Percentiles rank a stretch among this genome's conserved stretches.
phyloP scores from a whole-genome alignment of 2,113 vertebrate species.

The Ploceus nigricollis region DNA sequence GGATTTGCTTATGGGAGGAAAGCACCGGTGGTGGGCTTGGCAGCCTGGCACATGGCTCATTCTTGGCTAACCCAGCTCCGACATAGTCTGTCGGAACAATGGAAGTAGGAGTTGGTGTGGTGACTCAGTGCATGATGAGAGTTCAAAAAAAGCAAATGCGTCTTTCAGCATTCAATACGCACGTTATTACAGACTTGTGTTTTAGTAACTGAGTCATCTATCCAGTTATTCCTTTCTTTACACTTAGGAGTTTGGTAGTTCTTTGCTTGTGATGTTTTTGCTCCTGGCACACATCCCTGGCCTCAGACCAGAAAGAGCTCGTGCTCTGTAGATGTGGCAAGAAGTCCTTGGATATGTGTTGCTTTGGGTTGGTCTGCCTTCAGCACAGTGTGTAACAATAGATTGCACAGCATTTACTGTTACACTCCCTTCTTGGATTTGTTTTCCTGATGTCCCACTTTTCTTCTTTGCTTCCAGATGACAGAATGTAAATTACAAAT shows the following conservation, averaged over 20 bases:
- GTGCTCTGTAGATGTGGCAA: conserved; percentile 43
- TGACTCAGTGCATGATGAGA: conserved; percentile 38
- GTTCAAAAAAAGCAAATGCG: conserved; percentile 17
- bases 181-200: background rate
- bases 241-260: background rate
- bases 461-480: background rate
- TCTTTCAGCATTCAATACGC: background rate
- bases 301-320: conserved; percentile 10
- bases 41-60: background rate
- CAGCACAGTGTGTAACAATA: background rate
- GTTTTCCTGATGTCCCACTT: background rate
- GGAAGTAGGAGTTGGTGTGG: conserved; percentile 20
- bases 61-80: conserved; percentile 3
- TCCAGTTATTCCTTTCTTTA: conserved; percentile 12
- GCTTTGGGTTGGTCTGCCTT: background rate
- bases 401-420: background rate
- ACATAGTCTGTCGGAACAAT: background rate
- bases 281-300: conserved; percentile 47
- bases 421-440: background rate
- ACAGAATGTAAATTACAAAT: background rate
- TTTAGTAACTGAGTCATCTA: conserved; percentile 6
- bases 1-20: background rate
- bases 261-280: conserved; percentile 37
- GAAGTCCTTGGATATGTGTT: conserved; percentile 12
- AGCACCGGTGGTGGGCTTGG: background rate